These are phyloP conservation scores for Diadumene lineata DNA, from an alignment of 92 coral and sea anemone species.

Conservation along the genomic window DNA sequence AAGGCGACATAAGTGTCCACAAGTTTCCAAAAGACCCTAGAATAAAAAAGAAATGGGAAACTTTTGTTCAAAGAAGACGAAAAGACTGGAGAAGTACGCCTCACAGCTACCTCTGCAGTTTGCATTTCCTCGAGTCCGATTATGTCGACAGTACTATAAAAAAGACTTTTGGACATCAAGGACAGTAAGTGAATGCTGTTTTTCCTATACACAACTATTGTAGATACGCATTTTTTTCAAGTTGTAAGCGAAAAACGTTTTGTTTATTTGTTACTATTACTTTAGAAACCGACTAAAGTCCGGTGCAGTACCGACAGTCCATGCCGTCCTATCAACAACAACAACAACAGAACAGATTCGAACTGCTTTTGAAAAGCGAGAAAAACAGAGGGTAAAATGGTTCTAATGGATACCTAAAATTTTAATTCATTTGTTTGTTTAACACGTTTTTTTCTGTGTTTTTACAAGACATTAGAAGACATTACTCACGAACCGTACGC, in stretches of 20 bases:
- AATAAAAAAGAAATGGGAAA: neutral
- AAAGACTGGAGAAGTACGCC: neutral
- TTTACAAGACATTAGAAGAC: neutral
- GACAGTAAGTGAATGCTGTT: slow-evolving; percentile 1
- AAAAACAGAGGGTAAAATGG: slow-evolving; percentile 2
- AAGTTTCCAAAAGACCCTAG: neutral
- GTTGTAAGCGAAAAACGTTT: too few species aligned
- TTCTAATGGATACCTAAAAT: too few species aligned
- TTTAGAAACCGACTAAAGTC: slow-evolving; percentile 7
- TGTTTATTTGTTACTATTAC: too few species aligned
- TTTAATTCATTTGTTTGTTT: neutral
- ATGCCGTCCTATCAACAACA: neutral
- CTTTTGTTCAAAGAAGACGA: neutral
- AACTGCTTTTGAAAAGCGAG: slow-evolving; percentile 15
- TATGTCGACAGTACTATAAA: neutral
- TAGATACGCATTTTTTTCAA: too few species aligned
- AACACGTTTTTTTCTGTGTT: neutral
- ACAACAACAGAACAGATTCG: neutral
- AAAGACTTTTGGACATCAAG: slow-evolving; percentile 1
- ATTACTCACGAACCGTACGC: too few species aligned
- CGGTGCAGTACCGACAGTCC: neutral
- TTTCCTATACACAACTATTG: too few species aligned
- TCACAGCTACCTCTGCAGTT: neutral
- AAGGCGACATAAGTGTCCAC: neutral
- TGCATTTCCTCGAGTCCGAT: slow-evolving; percentile 7